A percentile compares a stretch with the other conserved stretches of the same genome.
Conservation (phyloP, 2,113 vertebrate species). For the Varanus salvator region DNA sequence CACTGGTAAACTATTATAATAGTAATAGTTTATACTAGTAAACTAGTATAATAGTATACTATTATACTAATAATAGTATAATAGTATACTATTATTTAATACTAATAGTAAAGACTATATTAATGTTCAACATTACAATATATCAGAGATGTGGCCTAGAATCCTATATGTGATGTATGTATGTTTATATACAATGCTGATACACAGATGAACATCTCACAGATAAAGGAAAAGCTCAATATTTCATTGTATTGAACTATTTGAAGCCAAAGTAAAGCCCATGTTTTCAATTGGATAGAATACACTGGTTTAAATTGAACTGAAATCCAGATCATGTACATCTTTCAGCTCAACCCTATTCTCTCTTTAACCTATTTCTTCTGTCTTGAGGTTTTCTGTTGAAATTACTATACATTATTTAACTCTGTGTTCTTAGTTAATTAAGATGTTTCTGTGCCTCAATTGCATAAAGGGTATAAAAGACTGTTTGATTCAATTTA, state of each 20-base stretch:
- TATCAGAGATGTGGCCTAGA: slow-evolving; percentile 26
- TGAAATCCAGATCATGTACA: background rate
- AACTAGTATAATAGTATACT: too few species aligned
- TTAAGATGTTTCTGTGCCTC: background rate
- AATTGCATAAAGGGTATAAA: fast-evolving
- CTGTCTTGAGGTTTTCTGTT: background rate
- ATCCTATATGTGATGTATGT: background rate
- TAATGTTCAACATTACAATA: slow-evolving; percentile 30
- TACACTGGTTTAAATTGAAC: background rate
- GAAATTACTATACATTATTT: background rate
- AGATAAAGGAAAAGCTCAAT: background rate
- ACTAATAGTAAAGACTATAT: slow-evolving; percentile 19
- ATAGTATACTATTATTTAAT: too few species aligned
- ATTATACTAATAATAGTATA: too few species aligned
- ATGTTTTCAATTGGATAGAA: background rate
- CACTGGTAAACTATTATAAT: slow-evolving; percentile 52
- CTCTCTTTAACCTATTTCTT: fast-evolving
- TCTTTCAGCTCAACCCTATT: fast-evolving
- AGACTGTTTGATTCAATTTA: background rate
- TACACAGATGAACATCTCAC: background rate
- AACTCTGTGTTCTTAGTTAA: background rate
- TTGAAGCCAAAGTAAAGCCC: background rate
- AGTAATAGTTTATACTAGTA: too few species aligned
- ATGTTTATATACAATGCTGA: background rate
- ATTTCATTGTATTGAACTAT: background rate